Base-by-base conservation (phyloP, 2,797 vertebrate species). In the Atherinosoma microstoma region DNA sequence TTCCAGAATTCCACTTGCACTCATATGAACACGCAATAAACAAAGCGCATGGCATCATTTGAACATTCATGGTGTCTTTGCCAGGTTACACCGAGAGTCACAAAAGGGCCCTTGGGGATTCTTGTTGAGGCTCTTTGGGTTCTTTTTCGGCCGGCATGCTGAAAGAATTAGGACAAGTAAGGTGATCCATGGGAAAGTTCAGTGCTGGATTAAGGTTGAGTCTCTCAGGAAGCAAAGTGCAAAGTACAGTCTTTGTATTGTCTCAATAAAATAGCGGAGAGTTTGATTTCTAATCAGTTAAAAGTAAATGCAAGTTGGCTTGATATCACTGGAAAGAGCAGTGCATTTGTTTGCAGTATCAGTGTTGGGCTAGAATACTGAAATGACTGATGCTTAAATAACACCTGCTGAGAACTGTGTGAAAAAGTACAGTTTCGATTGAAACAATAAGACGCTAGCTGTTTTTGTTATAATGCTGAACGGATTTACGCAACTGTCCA, bases 161-260 rank as follows among this genome's bases (percentile, higher is more conserved):
- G 16, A 57, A 60, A 67, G n/a, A 80, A 86, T 70, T 72, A 58
- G 76, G 71, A 58, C 29, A 58, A 22, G 87, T 87, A 91, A 92
- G 24, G 36, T n/a, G 67, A 93, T 82, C 80, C 85, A 60, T 87
- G 88, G 78, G 89, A 93, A 91, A 80, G 69, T 57, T 22, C 15
- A 59, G 24, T 29, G 47, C 7, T 72, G 64, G 7, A 66, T 70
- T 11, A 54, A 51, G 73, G 51, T 58, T 22, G 40, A 40, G 72
- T 80, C 70, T 76, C 84, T 59, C 2, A 53, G 71, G 73, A 80
- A 20, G 35, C 1, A 0, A 34, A 29, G 47, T 8, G 27, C 58
- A 59, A 67, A 76, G 42, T 24, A 53, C 24, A 62, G 29, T 20
- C 80, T 85, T 87, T 80, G 73, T 87, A 54, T 65, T 22, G 30